Base-by-base conservation (phyloP, 2,888 invertebrate genomes). In the Macaria liturata region DNA sequence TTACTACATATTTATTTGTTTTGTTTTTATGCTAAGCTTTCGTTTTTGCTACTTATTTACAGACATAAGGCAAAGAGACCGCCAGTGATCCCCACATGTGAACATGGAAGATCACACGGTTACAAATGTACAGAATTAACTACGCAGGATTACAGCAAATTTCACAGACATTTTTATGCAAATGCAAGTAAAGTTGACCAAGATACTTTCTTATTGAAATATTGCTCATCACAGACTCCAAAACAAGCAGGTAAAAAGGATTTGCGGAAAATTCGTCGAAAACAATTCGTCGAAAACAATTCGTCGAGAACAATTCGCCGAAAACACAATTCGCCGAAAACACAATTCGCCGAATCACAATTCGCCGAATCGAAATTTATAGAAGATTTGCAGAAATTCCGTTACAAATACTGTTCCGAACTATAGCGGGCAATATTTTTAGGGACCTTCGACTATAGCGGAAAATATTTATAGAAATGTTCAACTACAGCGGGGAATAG, bases 151-250 rank as follows among this genome's bases (percentile, higher is more conserved):
- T 54, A 53, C 39, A 63, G 57, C 50, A 63, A 57, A 57, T 63
- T 60, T 57, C 50, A 63, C 46, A 39, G 63, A 30, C 51, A 57
- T 60, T 63, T 63, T 60, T 63, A 60, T 60, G 42, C 54, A 63
- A 47, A 52, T 44, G 52, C 58, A 58, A 44, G 50, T 46, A 63
- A 63, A 63, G 49, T 58, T 47, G 8, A 42, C 39, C 60, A 61
- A 52, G 60, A 64, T 56, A 53, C 54, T 40, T 61, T 64, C 51
- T 48, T 58, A 48, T 43, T 54, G 37, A 54, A 54, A 54, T 54
- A 54, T 48, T 54, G 54, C 44, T 54, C 59, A 50, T 43, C 62
- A 40, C 56, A 59, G 57, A 62, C 62, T 48, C 48, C 48, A 30
- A 48, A 48, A 39, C 6, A 48, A 58, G 49, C 46, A 60, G 54